Base-by-base conservation (phyloP, 1,140 invertebrate species). In the Homarus americanus region DNA sequence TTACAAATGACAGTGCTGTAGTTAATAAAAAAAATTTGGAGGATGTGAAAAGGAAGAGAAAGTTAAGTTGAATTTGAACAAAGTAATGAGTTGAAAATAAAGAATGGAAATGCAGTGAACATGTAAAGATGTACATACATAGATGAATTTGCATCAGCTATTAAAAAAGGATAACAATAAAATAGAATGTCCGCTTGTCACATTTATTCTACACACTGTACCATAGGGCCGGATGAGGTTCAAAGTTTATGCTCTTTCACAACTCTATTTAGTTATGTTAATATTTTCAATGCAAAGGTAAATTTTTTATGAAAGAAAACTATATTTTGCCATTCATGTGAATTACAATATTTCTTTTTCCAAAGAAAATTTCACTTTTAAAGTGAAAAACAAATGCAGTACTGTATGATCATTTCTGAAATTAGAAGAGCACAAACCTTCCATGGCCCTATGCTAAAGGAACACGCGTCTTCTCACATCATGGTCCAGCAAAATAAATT, bases 401-500 rank as follows among this genome's bases (percentile, higher is more conserved):
- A 44, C 5, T 28, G 24, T 38, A 20, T n/a, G 28, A 4, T n/a
- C n/a, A 32, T 24, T 28, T 28, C 4, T 28, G 49, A 49, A 28
- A 20, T 58, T 63, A 40, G n/a, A 80, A 80, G 85, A 87, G 85
- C 72, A 78, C 49, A 53, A 79, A 87, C 69, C 38, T 78, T 15
- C 79, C 79, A 49, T 34, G 63, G 78, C 87, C 87, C 87, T 82
- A 63, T 82, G 80, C 44, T 53, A 24, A 89, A 83, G 87, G 87
- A 89, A 89, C 87, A 89, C 72, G 63, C 49, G 44, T 73, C 44
- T 83, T 75, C 69, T 83, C 79, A 75, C 87, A 89, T 82, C 87
- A 89, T 89, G 80, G 87, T 89, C 87, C 87, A 89, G 87, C 87
- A 83, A 89, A 89, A 89, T 89, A 89, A 89, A 89, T 89, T 79